A percentile compares a stretch with the other conserved stretches of the same genome.
phyloP scores from a whole-genome alignment of 2,888 invertebrate species.

The Brachypterus glaber region DNA sequence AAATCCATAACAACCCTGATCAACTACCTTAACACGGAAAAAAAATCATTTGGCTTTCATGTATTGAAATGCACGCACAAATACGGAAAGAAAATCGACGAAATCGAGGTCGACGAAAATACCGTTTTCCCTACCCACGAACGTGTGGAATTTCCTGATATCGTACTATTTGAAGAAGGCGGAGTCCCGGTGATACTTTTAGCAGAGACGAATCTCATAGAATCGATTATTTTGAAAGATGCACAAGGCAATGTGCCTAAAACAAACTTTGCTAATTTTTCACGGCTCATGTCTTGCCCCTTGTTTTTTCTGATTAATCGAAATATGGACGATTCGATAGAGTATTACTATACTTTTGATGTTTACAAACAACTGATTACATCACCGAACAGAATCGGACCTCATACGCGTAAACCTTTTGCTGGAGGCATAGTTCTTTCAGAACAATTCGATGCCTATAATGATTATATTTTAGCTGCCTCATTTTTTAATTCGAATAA shows the following conservation, averaged over 20 bases:
- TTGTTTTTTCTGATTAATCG: background rate
- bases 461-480: background rate
- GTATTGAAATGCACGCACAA: background rate
- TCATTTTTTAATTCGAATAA: background rate
- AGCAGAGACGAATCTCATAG: background rate
- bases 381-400: background rate
- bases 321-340: background rate
- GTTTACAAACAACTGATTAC: background rate
- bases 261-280: background rate
- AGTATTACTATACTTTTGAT: background rate
- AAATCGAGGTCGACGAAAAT: background rate
- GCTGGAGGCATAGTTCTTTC: background rate
- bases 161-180: background rate
- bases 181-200: background rate
- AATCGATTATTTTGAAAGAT: background rate
- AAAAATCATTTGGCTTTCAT: background rate
- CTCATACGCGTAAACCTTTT: background rate
- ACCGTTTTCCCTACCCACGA: background rate
- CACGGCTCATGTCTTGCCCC: background rate
- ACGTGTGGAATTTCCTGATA: background rate
- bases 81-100: background rate
- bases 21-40: background rate
- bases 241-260: background rate
- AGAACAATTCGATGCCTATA: background rate
- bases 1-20: background rate